Evolutionary conservation across 2,797 vertebrate species (phyloP).

Genomic region (Micrastur ruficollis): DNA sequence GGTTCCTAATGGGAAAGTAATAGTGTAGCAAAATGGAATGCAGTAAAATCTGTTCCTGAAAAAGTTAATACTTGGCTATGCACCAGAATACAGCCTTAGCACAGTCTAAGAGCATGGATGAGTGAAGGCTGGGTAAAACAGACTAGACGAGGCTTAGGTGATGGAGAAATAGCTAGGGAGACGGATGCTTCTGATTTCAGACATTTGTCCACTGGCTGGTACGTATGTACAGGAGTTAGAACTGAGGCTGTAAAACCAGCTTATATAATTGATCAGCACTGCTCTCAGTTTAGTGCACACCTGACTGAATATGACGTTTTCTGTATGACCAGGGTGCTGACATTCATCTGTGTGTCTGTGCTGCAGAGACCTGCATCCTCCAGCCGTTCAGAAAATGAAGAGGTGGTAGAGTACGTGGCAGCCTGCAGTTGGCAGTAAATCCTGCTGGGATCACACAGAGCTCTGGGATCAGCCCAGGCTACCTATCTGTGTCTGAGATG

Average conservation of each 20-base stretch:
- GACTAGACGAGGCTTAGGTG: background rate
- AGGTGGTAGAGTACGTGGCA: background rate
- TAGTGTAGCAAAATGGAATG: background rate
- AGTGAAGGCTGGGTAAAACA: constrained; percentile 22
- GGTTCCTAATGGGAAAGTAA: background rate
- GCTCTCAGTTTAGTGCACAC: background rate
- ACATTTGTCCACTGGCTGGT: background rate
- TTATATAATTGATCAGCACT: background rate
- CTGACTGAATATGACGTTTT: background rate
- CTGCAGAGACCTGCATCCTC: background rate
- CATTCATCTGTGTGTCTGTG: background rate
- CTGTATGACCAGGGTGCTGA: background rate
- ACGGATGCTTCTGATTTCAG: background rate
- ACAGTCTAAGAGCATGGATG: background rate
- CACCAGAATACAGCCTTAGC: background rate
- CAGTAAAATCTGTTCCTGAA: background rate
- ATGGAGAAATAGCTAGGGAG: background rate
- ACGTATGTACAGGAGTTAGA: background rate
- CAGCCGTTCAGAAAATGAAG: background rate
- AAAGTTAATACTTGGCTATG: background rate
- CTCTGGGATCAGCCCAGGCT: background rate
- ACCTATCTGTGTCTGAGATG: background rate
- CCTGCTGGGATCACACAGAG: background rate
- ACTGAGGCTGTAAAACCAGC: background rate
- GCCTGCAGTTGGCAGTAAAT: background rate